A percentile compares a stretch with the other conserved stretches of the same genome.
Evolutionary conservation across 2,888 invertebrate species (phyloP).

Genomic region (Digitonthophagus gazella): DNA sequence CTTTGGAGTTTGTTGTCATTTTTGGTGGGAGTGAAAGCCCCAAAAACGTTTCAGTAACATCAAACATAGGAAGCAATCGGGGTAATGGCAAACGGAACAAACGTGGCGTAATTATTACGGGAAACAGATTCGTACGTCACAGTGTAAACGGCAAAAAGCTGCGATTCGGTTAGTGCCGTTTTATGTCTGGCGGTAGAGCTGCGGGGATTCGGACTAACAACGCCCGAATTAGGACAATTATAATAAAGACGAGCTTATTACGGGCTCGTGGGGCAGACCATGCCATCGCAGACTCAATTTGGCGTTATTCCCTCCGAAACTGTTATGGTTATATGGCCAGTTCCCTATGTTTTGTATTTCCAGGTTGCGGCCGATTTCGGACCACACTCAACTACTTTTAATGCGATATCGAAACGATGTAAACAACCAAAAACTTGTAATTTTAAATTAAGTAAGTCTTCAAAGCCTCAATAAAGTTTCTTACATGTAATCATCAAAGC

Average conservation of each 20-base stretch:
- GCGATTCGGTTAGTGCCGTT: not conserved
- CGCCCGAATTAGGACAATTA: not conserved
- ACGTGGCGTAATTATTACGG: slow-evolving; percentile 13
- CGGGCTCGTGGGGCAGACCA: not conserved
- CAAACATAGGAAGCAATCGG: slow-evolving; percentile 2
- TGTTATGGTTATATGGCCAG: not conserved
- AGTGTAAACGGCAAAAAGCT: not conserved
- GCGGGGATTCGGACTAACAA: not conserved
- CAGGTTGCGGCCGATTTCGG: not conserved
- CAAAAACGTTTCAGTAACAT: not conserved
- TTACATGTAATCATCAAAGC: not conserved
- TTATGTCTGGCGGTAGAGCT: not conserved
- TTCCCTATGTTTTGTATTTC: not conserved
- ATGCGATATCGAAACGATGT: no score
- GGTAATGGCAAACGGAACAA: slow-evolving; percentile 8
- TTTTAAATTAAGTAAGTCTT: not conserved
- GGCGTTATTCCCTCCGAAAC: not conserved
- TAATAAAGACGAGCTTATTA: not conserved
- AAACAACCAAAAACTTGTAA: not conserved
- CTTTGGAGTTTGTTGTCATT: no score
- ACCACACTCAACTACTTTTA: not conserved
- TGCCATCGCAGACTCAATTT: not conserved
- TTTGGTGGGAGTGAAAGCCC: not conserved
- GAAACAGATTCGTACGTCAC: slow-evolving; percentile 13
- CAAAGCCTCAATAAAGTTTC: no score